Base-by-base conservation (phyloP, 2,113 vertebrate species). In the Lichenostomus cassidix region DNA sequence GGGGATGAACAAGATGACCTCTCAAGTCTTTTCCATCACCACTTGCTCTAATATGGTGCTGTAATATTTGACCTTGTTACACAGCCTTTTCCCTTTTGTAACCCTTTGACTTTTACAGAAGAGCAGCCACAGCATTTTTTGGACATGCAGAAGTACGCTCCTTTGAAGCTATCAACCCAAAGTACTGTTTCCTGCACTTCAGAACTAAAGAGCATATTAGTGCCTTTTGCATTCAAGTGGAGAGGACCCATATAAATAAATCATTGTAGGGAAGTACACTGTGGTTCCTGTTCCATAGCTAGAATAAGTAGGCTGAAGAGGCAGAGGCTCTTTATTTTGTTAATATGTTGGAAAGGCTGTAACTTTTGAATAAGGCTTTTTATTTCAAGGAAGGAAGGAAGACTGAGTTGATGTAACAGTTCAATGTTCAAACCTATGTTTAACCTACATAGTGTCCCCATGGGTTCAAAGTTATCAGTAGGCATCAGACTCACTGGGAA, bases 21-120 rank as follows among this genome's bases (percentile, higher is more conserved):
- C 60, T 95, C 52, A 88, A 94, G 89, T 88, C 83, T 83, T 93
- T 93, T 95, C 95, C 83, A n/a, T 95, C 95, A 95, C 87, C 92
- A 64, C 83, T 80, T 67, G 5, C 67, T 92, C 85, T 97, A 97
- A 96, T 96, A 96, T 7, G 9, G 92, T 95, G 65, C 77, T 37
- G 20, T 73, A 94, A 60, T 91, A 64, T 89, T 92, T 95, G 94
- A 96, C 94, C 95, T 95, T 91, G 92, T 63, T 83, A 92, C 5
- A 0, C 83, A 56, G 75, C 33, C 82, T 86, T 93, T 96, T 96
- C 69, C 53, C 25, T 86, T 90, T 85, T 64, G 44, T 60, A 65
- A 46, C 80, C 70, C 53, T 96, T 92, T 92, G 85, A 89, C 80
- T 93, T 86, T 62, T 92, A 87, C 69, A 68, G 74, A 73, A 74